A percentile compares a stretch with the other conserved stretches of the same genome.
Conservation (phyloP, 2,113 vertebrate genomes). For the Anarrhichthys ocellatus region DNA sequence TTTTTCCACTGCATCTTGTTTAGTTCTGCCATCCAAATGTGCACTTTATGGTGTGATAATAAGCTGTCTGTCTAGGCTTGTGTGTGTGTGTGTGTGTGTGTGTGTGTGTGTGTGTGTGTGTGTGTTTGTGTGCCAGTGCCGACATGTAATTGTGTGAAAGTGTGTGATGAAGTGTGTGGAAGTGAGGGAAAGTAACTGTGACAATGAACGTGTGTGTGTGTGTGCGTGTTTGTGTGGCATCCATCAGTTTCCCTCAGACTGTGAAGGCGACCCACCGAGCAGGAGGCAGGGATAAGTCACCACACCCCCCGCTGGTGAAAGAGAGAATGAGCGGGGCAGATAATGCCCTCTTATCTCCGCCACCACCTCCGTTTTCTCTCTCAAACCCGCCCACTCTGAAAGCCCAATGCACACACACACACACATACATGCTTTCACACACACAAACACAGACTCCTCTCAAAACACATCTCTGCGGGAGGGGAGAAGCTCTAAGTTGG, state of each 20-base stretch:
- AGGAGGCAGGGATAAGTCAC: constrained; percentile 67
- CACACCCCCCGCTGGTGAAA: constrained; percentile 74
- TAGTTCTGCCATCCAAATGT: constrained; percentile 62
- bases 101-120: constrained; percentile 8
- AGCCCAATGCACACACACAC: constrained; percentile 8
- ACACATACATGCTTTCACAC: constrained; percentile 7
- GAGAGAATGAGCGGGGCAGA: constrained; percentile 75
- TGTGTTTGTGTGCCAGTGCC: constrained; percentile 5
- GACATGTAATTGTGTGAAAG: constrained; percentile 36
- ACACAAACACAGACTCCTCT: constrained; percentile 13
- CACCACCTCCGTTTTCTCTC: constrained; percentile 33
- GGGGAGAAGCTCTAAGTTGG: constrained; percentile 51
- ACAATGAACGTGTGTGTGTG: constrained; percentile 1
- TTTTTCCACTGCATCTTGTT: constrained; percentile 14
- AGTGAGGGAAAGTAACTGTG: constrained; percentile 38
- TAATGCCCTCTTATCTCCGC: constrained; percentile 74
- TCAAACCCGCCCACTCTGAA: constrained; percentile 26
- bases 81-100: constrained; percentile 10
- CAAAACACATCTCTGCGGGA: constrained; percentile 32
- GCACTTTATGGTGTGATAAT: constrained; percentile 54
- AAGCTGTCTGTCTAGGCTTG: constrained; percentile 46
- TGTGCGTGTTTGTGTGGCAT: constrained; percentile 41
- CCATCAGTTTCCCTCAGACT: constrained; percentile 67
- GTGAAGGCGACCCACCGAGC: constrained; percentile 68
- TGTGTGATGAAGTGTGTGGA: constrained; percentile 35